Evolutionary conservation across 2,797 vertebrate species (phyloP), one percentile per base, ranked within the genome.

Genomic region (Margarornis squamiger): DNA sequence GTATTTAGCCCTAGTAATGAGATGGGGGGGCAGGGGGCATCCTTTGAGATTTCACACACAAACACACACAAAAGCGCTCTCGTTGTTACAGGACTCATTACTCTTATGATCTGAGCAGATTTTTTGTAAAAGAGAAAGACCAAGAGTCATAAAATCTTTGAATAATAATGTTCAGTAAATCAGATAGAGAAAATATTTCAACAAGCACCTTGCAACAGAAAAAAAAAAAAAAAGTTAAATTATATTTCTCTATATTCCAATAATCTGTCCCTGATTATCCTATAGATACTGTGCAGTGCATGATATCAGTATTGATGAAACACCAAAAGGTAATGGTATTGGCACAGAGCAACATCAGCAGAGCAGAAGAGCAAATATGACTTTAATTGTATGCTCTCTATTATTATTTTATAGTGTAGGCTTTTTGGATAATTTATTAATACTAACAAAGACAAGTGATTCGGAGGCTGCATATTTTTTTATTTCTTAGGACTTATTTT

Each of bases 401-500:
- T 92, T 78, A 95, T 96, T 91, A 91, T 94, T 95, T 91, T 85
- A 80, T 39, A 81, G 58, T 49, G 67, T 84, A 94, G 79, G 86
- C 71, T 97, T 97, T 97, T 95, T 29, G 15, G 91, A 93, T 89
- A 93, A 96, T 96, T 95, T 97, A 97, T 96, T 96, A 96, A 95
- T 96, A 70, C 94, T 95, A 88, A 91, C 83, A 91, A 95, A 94
- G 61, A 86, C 30, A 65, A 95, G 70, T 43, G 94, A 86, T 96
- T 94, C 87, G 46, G 73, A 70, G 46, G 90, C 82, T 88, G 82
- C 49, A 22, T 32, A 24, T 83, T 94, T 90, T 95, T 94, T 79
- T 92, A 93, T 97, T 97, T 97, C 97, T 98, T 96, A 87, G 58
- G 96, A 98, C 97, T 96, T 97, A 97, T 98, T 97, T 98, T 96